A percentile compares a stretch with the other conserved stretches of the same genome.
phyloP scores from a whole-genome alignment of 1,140 invertebrate species.

The Aricia agestis region DNA sequence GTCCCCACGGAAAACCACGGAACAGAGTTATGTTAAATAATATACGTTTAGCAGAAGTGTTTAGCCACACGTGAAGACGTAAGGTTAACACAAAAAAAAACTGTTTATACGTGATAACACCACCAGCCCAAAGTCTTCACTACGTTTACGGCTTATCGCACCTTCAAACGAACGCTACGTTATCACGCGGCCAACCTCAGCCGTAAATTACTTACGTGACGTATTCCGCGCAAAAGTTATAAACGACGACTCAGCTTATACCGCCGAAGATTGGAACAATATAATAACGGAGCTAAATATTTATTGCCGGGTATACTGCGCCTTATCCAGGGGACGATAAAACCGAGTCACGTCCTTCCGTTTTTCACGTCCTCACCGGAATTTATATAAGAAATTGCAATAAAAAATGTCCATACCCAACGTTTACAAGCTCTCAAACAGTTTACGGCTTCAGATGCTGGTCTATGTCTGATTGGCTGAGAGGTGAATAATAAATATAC shows the following conservation, averaged over 20 bases:
- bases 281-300: constrained; percentile 11
- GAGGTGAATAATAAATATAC: no score
- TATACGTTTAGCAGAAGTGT: no score
- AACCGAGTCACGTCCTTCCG: constrained; percentile 6
- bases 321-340: constrained; percentile 2
- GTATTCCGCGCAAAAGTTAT: background rate
- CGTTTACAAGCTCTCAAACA: background rate
- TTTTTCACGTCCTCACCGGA: background rate
- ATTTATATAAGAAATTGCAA: constrained; percentile 14
- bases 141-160: no score
- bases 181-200: background rate
- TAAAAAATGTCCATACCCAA: constrained; percentile 7
- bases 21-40: no score
- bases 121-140: no score
- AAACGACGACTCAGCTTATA: background rate
- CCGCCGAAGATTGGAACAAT: constrained; percentile 4
- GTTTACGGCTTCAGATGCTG: background rate
- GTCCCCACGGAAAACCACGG: no score
- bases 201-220: background rate
- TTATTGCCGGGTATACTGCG: background rate
- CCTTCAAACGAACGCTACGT: no score
- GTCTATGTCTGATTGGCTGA: background rate
- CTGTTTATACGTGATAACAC: no score
- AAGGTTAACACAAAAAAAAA: no score
- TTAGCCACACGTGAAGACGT: no score